Evolutionary conservation across 2,797 vertebrate species (phyloP).

Genomic region (Muscicapa striata): DNA sequence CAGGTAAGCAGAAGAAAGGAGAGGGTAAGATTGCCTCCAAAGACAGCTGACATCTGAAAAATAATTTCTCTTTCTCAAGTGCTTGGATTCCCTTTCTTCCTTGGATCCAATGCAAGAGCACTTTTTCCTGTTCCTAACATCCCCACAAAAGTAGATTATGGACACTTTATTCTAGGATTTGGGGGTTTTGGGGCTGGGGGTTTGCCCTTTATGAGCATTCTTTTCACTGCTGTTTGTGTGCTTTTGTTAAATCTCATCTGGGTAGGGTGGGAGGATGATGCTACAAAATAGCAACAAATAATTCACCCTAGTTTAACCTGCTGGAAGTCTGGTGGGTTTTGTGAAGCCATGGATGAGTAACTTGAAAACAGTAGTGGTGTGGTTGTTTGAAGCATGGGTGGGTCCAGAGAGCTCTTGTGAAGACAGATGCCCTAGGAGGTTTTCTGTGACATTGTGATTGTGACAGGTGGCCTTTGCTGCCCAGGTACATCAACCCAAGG

Average conservation of each 20-base stretch:
- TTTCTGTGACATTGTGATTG: neutral
- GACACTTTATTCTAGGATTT: neutral
- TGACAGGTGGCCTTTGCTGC: neutral
- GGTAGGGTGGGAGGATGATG: neutral
- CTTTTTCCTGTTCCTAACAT: neutral
- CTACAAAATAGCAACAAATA: neutral
- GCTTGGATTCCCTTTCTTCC: neutral
- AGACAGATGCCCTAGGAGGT: neutral
- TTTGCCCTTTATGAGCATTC: neutral
- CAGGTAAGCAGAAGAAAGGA: neutral
- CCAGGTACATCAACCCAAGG: neutral
- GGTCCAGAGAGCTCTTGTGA: neutral
- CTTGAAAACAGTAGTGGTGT: neutral
- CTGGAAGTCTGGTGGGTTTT: neutral
- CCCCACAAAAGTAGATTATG: neutral
- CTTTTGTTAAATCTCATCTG: neutral
- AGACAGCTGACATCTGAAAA: neutral
- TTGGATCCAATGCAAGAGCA: neutral
- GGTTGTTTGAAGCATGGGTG: fast-evolving
- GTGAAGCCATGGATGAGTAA: neutral
- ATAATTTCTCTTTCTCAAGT: neutral
- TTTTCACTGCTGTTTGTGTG: neutral
- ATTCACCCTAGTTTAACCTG: neutral
- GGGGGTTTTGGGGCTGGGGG: fast-evolving
- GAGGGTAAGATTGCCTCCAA: neutral